Conservation (phyloP, 2,113 vertebrate genomes). For the Rhadina sibilatrix region DNA sequence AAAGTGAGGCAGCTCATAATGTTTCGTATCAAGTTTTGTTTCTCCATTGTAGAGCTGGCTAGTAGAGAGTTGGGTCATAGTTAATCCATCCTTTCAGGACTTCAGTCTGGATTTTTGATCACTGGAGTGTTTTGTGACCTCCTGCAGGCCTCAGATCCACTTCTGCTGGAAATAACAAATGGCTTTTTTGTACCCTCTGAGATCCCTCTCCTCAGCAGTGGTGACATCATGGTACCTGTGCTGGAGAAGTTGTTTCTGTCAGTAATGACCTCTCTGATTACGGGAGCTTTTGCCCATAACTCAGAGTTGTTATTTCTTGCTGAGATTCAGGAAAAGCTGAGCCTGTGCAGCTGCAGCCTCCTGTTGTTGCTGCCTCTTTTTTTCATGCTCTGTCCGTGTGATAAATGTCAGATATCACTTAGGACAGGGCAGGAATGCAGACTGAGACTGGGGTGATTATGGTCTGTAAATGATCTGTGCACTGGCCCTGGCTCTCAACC, state of each 20-base stretch:
- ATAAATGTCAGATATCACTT: constrained; percentile 36
- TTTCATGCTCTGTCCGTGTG: neutral
- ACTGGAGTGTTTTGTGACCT: neutral
- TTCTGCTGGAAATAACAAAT: neutral
- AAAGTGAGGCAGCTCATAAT: neutral
- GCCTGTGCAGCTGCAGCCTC: constrained; percentile 40
- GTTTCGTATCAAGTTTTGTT: neutral
- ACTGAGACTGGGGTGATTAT: neutral
- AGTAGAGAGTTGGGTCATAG: neutral
- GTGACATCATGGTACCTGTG: constrained; percentile 15
- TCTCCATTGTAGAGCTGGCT: neutral
- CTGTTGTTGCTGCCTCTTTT: constrained; percentile 25
- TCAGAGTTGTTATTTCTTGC: constrained; percentile 48
- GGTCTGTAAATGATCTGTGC: constrained; percentile 24
- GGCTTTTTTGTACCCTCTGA: neutral
- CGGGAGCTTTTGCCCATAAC: constrained; percentile 15
- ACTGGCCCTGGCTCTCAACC: constrained; percentile 19
- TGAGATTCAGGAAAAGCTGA: constrained; percentile 9
- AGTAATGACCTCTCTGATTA: constrained; percentile 39
- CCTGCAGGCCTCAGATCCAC: neutral
- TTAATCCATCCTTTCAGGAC: neutral
- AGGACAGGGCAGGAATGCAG: constrained; percentile 38
- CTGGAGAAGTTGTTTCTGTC: constrained; percentile 24
- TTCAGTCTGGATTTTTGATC: constrained; percentile 2
- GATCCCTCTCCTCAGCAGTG: neutral